phyloP scores from a whole-genome alignment of 2,113 vertebrate genomes.

The Phalacrocorax pelagicus region DNA sequence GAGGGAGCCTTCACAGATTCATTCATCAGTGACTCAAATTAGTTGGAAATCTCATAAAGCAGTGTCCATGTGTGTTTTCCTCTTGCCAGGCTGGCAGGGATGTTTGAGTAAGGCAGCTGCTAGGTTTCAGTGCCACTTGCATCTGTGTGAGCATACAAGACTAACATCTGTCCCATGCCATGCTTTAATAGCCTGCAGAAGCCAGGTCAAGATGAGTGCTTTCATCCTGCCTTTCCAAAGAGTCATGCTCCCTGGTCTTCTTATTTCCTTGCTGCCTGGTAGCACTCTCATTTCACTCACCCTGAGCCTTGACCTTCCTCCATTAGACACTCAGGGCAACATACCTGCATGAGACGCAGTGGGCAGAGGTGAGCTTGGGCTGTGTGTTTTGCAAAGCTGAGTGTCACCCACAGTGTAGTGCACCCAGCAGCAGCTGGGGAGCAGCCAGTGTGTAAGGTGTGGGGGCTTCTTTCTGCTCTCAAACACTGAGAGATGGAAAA shows the following conservation, averaged over 20 bases:
- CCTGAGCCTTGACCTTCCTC: background rate
- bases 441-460: background rate
- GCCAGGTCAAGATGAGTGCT: background rate
- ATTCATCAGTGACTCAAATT: background rate
- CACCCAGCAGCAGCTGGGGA: background rate
- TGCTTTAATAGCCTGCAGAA: background rate
- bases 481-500: background rate
- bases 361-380: background rate
- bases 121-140: background rate
- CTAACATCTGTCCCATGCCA: background rate
- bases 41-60: background rate
- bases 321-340: background rate
- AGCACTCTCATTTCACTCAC: background rate
- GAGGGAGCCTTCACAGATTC: background rate
- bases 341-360: rapidly evolving
- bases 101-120: background rate
- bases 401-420: rapidly evolving
- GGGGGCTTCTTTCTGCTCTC: background rate
- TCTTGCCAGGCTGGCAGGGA: background rate
- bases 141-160: rapidly evolving
- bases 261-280: background rate
- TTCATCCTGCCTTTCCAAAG: background rate
- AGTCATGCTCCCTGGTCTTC: background rate
- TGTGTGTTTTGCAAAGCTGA: background rate
- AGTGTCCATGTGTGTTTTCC: background rate